Percentiles rank a stretch among this genome's conserved stretches.
phyloP scores from a whole-genome alignment of 2,888 invertebrate genomes.

The Priocnemis perturbator region DNA sequence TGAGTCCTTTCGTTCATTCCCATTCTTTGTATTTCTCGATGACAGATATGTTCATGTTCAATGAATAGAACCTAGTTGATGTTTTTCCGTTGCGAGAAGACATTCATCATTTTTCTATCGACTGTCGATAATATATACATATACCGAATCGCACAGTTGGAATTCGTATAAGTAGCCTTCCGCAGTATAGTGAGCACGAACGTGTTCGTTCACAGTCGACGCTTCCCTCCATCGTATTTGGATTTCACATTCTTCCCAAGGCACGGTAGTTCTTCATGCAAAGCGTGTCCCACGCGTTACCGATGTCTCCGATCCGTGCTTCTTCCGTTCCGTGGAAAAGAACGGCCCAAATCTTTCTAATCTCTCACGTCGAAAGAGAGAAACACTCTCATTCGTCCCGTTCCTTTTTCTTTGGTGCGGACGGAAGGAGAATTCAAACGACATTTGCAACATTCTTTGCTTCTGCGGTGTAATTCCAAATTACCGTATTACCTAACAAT shows the following conservation, averaged over 20 bases:
- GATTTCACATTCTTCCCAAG: constrained; percentile 45
- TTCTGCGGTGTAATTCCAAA: too few species aligned
- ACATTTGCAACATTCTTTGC: background rate
- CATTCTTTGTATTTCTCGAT: constrained; percentile 6
- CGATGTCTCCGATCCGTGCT: constrained; percentile 36
- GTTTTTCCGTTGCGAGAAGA: too few species aligned
- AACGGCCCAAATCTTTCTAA: constrained; percentile 45
- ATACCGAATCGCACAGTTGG: too few species aligned
- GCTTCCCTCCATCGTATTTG: constrained; percentile 30
- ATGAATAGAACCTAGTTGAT: too few species aligned
- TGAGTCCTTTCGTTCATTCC: background rate
- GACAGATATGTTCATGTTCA: too few species aligned
- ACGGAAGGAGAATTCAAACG: background rate
- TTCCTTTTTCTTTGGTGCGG: background rate
- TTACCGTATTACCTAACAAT: too few species aligned
- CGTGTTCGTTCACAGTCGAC: constrained; percentile 1
- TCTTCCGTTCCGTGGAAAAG: constrained; percentile 30
- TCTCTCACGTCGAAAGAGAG: too few species aligned
- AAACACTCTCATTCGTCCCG: background rate
- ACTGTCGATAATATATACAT: too few species aligned
- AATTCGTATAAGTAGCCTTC: too few species aligned
- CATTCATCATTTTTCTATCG: too few species aligned
- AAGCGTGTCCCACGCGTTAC: constrained; percentile 41
- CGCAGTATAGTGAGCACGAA: constrained; percentile 9
- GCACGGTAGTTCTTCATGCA: constrained; percentile 47